A percentile compares a stretch with the other conserved stretches of the same genome.
Conservation (phyloP, 2,888 invertebrate species). For the Chamaedrilus cognettii region DNA sequence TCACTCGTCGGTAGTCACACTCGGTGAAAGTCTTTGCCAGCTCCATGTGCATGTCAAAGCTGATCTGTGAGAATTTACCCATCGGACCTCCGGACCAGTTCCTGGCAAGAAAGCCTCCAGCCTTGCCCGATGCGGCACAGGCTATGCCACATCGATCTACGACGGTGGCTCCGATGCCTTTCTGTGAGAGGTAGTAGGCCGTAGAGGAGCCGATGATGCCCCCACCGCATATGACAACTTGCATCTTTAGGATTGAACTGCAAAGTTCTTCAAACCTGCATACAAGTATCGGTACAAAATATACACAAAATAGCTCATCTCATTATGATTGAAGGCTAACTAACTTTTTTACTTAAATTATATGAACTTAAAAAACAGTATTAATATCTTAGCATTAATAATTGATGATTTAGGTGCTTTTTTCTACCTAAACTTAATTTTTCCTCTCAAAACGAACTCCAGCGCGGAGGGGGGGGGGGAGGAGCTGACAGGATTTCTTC, state of each 20-base stretch:
- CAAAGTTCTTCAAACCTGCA: too few relatives aligned
- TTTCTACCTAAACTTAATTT: too few relatives aligned
- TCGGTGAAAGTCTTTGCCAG: slow-evolving; percentile 21
- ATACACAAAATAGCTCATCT: too few relatives aligned
- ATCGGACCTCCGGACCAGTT: slow-evolving; percentile 32
- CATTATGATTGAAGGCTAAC: too few relatives aligned
- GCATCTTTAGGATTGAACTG: slow-evolving; percentile 16
- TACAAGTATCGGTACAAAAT: too few relatives aligned
- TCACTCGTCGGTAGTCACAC: slow-evolving; percentile 28
- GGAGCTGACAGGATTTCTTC: too few relatives aligned
- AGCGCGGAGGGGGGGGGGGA: too few relatives aligned
- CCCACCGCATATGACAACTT: slow-evolving; percentile 80
- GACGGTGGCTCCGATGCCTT: slow-evolving; percentile 67
- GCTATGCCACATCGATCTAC: slow-evolving; percentile 34
- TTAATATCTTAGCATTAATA: too few relatives aligned
- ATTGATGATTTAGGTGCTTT: too few relatives aligned
- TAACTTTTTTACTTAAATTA: too few relatives aligned
- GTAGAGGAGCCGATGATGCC: slow-evolving; percentile 88
- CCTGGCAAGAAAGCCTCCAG: slow-evolving; percentile 36
- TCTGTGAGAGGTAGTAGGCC: slow-evolving; percentile 79
- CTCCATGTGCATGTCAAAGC: slow-evolving; percentile 37
- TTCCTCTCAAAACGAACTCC: too few relatives aligned
- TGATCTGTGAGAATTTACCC: slow-evolving; percentile 28
- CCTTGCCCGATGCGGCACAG: slow-evolving; percentile 40
- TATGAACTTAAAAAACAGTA: too few relatives aligned